phyloP scores from a whole-genome alignment of 1,140 invertebrate species.

The Meloidogyne hapla region DNA sequence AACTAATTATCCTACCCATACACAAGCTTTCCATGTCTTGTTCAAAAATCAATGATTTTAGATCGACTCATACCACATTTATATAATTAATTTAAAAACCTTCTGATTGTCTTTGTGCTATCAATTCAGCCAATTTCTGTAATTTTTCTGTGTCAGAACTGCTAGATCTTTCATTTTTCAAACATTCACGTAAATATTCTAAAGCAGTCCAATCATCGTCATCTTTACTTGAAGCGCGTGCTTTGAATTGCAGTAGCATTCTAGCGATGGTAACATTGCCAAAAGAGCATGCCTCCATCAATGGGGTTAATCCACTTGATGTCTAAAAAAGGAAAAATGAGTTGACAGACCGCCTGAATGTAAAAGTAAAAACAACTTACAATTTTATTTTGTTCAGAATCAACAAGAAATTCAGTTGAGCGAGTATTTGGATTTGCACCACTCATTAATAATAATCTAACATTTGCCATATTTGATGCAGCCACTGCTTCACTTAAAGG shows the following conservation, averaged over 20 bases:
- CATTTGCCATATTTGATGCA: constrained; percentile 17
- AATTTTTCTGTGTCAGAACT: constrained; percentile 5
- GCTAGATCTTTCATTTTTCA: not conserved
- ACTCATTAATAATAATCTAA: constrained; percentile 18
- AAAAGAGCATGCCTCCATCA: constrained; percentile 25
- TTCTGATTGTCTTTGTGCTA: constrained; percentile 13
- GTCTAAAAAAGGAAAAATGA: constrained; percentile 18
- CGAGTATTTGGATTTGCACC: constrained; percentile 23
- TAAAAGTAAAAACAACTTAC: not conserved
- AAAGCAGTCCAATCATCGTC: constrained; percentile 26
- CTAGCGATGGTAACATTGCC: constrained; percentile 9
- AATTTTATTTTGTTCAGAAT: constrained; percentile 30
- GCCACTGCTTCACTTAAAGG: constrained; percentile 27
- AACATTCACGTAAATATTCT: constrained; percentile 25
- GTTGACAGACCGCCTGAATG: too few relatives aligned
- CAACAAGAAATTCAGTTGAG: constrained; percentile 23
- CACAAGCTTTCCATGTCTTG: too few relatives aligned
- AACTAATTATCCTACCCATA: too few relatives aligned
- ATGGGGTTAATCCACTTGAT: constrained; percentile 17
- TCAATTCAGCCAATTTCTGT: constrained; percentile 21
- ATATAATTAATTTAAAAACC: not conserved
- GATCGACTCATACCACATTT: not conserved
- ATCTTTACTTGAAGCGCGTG: constrained; percentile 19
- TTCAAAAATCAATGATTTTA: too few relatives aligned
- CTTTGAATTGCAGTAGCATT: constrained; percentile 24